Base-by-base conservation (phyloP, 2,113 vertebrate genomes). In the Oryzias javanicus region DNA sequence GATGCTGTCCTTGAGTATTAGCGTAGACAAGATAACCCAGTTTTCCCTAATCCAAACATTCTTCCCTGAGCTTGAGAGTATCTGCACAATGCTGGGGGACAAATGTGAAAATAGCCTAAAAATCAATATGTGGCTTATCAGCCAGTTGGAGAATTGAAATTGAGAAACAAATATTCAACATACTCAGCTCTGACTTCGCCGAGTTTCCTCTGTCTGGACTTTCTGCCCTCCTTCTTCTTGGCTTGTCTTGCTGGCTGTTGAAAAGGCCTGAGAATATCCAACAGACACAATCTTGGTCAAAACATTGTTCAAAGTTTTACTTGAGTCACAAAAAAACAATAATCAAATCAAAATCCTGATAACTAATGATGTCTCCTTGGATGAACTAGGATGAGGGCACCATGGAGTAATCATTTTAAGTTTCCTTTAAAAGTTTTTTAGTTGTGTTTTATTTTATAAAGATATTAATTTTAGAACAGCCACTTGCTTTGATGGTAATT, bases 121-220 rank as follows among this genome's bases (percentile, higher is more conserved):
- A 1, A 15, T 54, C 19, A 60, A 17, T 3, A 29, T 49, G 10
- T 64, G 14, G 4, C 13, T 64, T 18, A 3, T 24, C 44, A 54
- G 6, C 17, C 17, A 62, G 29, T 41, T 17, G 1, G 5, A 59
- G 49, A 49, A 44, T 42, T 14, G 24, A 59, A 41, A 44, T 14
- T 4, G 13, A 57, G 19, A 10, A 12, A 1, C 65, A 44, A 72
- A 61, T 48, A 19, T 53, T 77, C 4, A 71, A 87, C 91, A 7
- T 89, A 92, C 91, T 4, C 60, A 42, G 67, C 57, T 73, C 68
- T 74, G 72, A 60, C n/a, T 56, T 42, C 67, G 76, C 64, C 76
- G 25, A 49, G 42, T 58, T 86, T 86, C 79, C 73, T 91, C 75
- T 74, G 81, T 65, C 78, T 86, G 70, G 82, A 74, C 82, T 85